Percentiles rank a stretch among this genome's conserved stretches.
phyloP scores from a whole-genome alignment of 2,113 vertebrate genomes.

The Saguinus imperator region DNA sequence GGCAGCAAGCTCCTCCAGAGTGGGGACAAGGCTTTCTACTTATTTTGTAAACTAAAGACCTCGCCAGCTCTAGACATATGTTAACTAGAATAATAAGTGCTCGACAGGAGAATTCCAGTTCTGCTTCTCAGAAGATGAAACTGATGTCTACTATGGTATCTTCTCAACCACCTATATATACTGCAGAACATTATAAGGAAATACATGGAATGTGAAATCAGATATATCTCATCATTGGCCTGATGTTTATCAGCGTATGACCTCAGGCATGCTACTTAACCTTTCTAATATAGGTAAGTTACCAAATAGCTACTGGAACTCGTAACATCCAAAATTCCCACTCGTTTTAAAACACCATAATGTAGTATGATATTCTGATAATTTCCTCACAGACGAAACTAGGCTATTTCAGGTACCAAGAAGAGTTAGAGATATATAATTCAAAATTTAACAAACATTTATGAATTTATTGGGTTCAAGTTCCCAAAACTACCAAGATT shows the following conservation, averaged over 20 bases:
- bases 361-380: neutral
- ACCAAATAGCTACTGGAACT: neutral
- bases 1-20: neutral
- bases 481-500: neutral
- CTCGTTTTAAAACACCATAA: neutral
- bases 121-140: neutral
- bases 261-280: neutral
- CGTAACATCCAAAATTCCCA: neutral
- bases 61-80: neutral
- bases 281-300: neutral
- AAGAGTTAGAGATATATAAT: neutral
- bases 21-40: neutral
- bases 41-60: neutral
- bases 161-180: neutral
- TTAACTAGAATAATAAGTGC: neutral
- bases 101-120: neutral
- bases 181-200: neutral
- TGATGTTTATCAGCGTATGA: neutral
- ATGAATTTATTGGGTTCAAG: neutral
- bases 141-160: neutral
- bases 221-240: neutral
- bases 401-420: neutral
- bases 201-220: neutral
- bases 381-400: neutral
- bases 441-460: constrained; percentile 24